A percentile compares a stretch with the other conserved stretches of the same genome.
Conservation (phyloP, 1,140 invertebrate genomes). For the Drosophila ohnishii region DNA sequence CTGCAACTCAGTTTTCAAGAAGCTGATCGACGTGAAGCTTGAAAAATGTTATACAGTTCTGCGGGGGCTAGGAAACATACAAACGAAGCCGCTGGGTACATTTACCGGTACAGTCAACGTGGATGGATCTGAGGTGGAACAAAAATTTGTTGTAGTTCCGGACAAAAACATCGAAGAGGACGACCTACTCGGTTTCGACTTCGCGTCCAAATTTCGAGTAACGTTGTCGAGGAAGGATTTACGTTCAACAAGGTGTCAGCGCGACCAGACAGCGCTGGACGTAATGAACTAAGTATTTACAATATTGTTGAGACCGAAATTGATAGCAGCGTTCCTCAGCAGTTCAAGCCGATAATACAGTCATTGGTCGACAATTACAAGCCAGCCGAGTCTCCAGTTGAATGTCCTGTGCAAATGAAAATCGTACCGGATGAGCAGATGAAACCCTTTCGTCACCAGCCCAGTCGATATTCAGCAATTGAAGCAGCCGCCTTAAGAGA, state of each 20-base stretch:
- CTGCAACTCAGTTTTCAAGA: neutral
- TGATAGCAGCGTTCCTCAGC: neutral
- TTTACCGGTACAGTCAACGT: too few species aligned
- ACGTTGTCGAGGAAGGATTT: neutral
- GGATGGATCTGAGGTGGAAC: too few species aligned
- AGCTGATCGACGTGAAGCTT: neutral
- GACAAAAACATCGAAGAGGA: neutral
- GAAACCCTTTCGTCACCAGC: neutral
- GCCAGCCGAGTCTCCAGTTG: neutral
- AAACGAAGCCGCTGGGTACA: neutral
- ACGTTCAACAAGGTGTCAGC: neutral
- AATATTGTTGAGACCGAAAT: neutral
- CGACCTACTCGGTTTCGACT: neutral
- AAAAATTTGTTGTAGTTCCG: neutral
- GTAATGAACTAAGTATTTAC: constrained; percentile 1
- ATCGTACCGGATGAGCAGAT: constrained; percentile 1
- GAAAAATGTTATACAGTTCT: neutral
- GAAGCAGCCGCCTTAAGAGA: neutral
- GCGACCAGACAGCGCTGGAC: neutral
- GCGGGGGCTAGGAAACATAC: too few species aligned
- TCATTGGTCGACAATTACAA: neutral
- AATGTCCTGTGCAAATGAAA: neutral
- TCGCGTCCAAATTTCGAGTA: neutral
- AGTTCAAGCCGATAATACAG: neutral
- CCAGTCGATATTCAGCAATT: neutral